Evolutionary conservation across 2,888 invertebrate genomes (phyloP).

Genomic region (Amaurobius ferox): DNA sequence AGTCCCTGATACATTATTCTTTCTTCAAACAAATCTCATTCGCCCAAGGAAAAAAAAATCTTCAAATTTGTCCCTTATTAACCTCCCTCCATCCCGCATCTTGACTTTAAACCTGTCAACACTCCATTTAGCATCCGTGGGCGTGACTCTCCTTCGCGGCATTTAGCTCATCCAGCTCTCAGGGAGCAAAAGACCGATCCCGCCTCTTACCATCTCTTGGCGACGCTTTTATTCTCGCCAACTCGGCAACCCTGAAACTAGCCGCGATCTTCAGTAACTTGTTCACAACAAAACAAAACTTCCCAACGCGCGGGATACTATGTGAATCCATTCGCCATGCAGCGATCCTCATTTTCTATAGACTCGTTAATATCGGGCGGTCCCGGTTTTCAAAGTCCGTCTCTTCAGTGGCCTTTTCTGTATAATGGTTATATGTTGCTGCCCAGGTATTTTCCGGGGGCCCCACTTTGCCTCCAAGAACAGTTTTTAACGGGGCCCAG

Average conservation of each 20-base stretch:
- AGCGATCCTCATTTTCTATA: constrained; percentile 62
- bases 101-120: constrained; percentile 1
- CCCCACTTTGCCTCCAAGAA: constrained; percentile 40
- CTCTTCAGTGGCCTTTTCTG: constrained; percentile 57
- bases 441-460: constrained; percentile 50
- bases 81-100: not conserved
- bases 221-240: not conserved
- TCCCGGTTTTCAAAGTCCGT: constrained; percentile 44
- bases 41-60: not conserved
- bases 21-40: not conserved
- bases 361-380: constrained; percentile 65
- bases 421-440: constrained; percentile 69
- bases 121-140: not conserved
- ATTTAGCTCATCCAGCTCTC: not conserved
- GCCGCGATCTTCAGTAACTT: not conserved
- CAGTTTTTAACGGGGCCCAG: constrained; percentile 29
- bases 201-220: not conserved
- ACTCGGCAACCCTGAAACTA: constrained; percentile 32
- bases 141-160: not conserved
- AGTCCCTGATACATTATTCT: not conserved
- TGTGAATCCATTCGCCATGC: constrained; percentile 55
- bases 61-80: constrained; percentile 12
- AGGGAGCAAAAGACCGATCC: not conserved
- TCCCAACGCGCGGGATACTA: constrained; percentile 30
- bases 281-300: constrained; percentile 26